phyloP scores from a whole-genome alignment of 2,113 vertebrate species.

The Plecotus auritus region DNA sequence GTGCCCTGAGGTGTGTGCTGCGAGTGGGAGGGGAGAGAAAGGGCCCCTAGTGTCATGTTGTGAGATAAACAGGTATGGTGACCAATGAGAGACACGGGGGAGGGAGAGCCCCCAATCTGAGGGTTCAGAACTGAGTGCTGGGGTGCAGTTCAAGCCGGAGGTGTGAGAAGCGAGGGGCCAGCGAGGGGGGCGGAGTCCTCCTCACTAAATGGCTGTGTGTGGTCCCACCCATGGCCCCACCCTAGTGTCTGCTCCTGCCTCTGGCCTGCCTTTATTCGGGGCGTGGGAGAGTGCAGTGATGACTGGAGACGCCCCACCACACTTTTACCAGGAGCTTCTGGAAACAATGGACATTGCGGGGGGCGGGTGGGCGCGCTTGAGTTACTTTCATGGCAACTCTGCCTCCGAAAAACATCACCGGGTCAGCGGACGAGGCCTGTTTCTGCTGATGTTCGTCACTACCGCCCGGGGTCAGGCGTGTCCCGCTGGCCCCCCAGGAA shows the following conservation, averaged over 20 bases:
- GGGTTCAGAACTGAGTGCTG: background rate
- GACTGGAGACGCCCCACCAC: background rate
- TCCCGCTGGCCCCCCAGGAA: background rate
- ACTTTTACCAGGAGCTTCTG: slow-evolving; percentile 24
- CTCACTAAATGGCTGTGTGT: background rate
- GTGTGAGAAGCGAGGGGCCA: background rate
- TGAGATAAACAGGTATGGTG: background rate
- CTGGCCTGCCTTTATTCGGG: background rate
- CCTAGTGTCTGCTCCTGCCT: slow-evolving; percentile 23
- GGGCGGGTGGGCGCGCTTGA: accelerated
- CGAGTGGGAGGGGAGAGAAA: background rate
- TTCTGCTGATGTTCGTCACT: background rate
- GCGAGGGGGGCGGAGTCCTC: background rate
- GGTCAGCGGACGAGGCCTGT: background rate
- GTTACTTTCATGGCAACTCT: background rate
- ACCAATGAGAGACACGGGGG: accelerated
- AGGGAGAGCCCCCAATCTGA: background rate
- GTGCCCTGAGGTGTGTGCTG: background rate
- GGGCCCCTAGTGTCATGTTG: accelerated
- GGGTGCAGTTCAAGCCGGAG: background rate
- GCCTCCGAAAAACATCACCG: background rate
- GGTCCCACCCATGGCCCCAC: background rate
- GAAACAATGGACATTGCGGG: background rate
- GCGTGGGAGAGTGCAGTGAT: background rate
- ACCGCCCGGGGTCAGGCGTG: background rate